Conservation (phyloP, 2,113 vertebrate genomes). For the Mesocricetus auratus region DNA sequence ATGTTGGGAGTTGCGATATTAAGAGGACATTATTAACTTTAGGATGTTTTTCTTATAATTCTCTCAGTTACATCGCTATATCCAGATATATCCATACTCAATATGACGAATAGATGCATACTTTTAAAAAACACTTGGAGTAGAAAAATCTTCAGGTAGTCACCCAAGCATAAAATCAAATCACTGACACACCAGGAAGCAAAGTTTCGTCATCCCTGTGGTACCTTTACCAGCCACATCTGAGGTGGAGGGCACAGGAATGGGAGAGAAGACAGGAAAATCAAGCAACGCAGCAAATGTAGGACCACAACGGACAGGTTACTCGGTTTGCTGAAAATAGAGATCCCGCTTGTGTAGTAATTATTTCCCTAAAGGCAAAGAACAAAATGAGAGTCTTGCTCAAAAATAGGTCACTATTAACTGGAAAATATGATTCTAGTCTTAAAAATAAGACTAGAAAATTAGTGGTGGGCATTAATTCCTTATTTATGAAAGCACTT, state of each 20-base stretch:
- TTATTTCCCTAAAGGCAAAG: constrained; percentile 66
- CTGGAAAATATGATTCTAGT: constrained; percentile 73
- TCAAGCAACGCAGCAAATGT: background rate
- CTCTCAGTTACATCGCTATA: background rate
- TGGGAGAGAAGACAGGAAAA: background rate
- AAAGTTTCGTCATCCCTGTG: background rate
- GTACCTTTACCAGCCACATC: background rate
- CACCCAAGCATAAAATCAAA: background rate
- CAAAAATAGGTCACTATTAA: constrained; percentile 83
- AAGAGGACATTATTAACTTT: background rate
- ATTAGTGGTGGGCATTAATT: constrained; percentile 74
- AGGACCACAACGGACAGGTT: background rate
- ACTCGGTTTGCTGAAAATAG: constrained; percentile 62
- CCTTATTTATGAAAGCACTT: constrained; percentile 79
- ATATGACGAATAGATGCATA: background rate
- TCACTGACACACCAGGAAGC: background rate
- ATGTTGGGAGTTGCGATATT: background rate
- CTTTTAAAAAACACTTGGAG: background rate
- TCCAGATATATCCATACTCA: background rate
- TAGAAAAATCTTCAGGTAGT: background rate
- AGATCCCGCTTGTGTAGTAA: constrained; percentile 45
- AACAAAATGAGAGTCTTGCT: constrained; percentile 72
- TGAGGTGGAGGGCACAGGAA: background rate
- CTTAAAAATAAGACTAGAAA: constrained; percentile 75
- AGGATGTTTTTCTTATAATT: constrained; percentile 3